Conservation (phyloP, 2,888 invertebrate genomes). For the Drosophila paranaensis region DNA sequence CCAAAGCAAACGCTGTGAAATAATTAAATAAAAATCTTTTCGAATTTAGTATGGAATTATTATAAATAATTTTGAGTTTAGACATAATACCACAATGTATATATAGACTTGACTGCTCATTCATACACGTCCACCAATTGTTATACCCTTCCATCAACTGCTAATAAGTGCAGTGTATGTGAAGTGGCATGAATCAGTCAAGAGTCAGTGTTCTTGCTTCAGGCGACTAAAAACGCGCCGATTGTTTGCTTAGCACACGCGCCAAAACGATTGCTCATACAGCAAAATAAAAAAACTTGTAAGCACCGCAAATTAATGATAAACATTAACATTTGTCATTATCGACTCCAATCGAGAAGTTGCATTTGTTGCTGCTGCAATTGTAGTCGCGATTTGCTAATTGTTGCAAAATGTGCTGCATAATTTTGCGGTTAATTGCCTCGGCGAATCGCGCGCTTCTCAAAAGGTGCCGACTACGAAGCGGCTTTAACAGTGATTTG, state of each 20-base stretch:
- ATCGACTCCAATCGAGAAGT: conserved; percentile 43
- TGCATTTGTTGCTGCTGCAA: conserved; percentile 24
- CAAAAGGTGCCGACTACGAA: conserved; percentile 68
- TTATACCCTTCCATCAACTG: background rate
- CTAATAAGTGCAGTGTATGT: conserved; percentile 12
- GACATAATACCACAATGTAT: too few species aligned
- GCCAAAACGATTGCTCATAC: conserved; percentile 76
- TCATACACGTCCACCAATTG: background rate
- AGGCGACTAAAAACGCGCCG: conserved; percentile 54
- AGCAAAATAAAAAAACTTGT: background rate
- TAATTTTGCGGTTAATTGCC: conserved; percentile 74
- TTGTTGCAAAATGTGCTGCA: conserved; percentile 74
- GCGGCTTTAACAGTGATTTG: conserved; percentile 56
- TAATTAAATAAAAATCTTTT: too few species aligned
- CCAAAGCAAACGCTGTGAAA: too few species aligned
- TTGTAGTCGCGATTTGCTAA: conserved; percentile 66
- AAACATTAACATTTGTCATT: conserved; percentile 68
- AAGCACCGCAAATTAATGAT: conserved; percentile 63
- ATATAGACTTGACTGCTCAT: too few species aligned
- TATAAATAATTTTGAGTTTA: too few species aligned
- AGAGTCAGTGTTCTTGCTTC: conserved; percentile 27
- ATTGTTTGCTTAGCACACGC: conserved; percentile 70
- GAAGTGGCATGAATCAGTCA: conserved; percentile 69
- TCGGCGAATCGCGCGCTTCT: conserved; percentile 53
- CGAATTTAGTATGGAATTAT: too few species aligned